These are phyloP conservation scores for Nephila pilipes DNA, from an alignment of 1,140 invertebrate species.

Conservation along the genomic window DNA sequence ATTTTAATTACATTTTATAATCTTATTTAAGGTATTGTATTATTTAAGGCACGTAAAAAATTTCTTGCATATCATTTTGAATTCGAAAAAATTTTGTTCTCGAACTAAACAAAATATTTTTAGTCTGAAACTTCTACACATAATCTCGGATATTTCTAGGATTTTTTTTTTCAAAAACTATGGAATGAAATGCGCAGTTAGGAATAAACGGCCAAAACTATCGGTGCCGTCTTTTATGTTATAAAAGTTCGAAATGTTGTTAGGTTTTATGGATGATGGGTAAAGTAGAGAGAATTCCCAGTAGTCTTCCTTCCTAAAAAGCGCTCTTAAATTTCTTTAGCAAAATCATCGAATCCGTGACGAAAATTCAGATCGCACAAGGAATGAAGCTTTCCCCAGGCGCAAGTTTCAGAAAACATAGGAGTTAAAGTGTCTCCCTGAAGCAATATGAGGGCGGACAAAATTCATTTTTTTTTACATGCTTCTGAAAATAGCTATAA, in stretches of 20 bases:
- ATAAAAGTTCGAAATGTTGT: background rate
- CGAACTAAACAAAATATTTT: too few species aligned
- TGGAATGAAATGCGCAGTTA: background rate
- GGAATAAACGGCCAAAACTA: background rate
- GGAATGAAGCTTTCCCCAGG: background rate
- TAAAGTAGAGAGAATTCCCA: background rate
- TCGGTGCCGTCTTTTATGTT: background rate
- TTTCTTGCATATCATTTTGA: too few species aligned
- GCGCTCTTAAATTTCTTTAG: constrained; percentile 22
- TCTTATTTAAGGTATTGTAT: too few species aligned
- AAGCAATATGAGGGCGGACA: background rate
- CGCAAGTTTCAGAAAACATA: background rate
- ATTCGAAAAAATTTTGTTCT: too few species aligned
- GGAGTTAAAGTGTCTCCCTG: background rate
- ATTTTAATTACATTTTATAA: too few species aligned
- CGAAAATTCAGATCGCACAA: background rate
- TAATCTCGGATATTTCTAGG: background rate
- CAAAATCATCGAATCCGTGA: constrained; percentile 24
- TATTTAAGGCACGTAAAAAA: too few species aligned
- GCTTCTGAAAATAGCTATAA: too few species aligned
- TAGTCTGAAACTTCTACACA: background rate
- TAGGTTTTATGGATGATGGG: constrained; percentile 33
- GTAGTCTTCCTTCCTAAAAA: background rate
- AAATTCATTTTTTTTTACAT: too few species aligned
- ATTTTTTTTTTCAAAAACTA: background rate